These are phyloP conservation scores for Lithosia quadra DNA, from an alignment of 2,888 invertebrate genomes.

Conservation along the genomic window DNA sequence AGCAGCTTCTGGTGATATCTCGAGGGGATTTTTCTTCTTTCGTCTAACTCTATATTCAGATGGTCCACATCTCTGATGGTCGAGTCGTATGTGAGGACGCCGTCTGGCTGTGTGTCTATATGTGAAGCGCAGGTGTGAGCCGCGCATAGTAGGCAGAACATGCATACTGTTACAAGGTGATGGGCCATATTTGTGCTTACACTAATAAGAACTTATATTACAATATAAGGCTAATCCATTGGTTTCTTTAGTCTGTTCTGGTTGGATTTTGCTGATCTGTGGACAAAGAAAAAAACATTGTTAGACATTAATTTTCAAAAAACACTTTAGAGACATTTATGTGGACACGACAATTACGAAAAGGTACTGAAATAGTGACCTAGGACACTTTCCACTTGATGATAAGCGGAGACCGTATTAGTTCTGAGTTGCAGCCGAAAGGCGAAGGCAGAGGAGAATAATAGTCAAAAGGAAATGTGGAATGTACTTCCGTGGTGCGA, in stretches of 20 bases:
- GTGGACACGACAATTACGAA: too few relatives aligned
- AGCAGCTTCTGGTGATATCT: conserved; percentile 70
- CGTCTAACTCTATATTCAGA: conserved; percentile 59
- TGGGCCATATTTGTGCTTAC: conserved; percentile 73
- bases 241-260: conserved; percentile 31
- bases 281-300: conserved; percentile 48
- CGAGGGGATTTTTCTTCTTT: conserved; percentile 56
- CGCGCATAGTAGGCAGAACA: conserved; percentile 93
- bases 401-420: too few relatives aligned
- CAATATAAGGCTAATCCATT: conserved; percentile 53
- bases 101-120: conserved; percentile 75
- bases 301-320: background rate
- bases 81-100: conserved; percentile 59
- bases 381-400: too few relatives aligned
- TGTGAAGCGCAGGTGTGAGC: conserved; percentile 93
- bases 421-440: too few relatives aligned
- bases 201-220: conserved; percentile 53
- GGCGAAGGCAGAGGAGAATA: too few relatives aligned
- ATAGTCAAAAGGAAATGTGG: too few relatives aligned
- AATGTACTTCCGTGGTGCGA: too few relatives aligned
- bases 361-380: too few relatives aligned
- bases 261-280: conserved; percentile 57
- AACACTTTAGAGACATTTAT: too few relatives aligned
- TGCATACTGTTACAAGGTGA: conserved; percentile 92
- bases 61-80: conserved; percentile 56